Percentiles rank a stretch among this genome's conserved stretches.
phyloP scores from a whole-genome alignment of 2,797 vertebrate genomes.

The Micropoecilia bifurca region DNA sequence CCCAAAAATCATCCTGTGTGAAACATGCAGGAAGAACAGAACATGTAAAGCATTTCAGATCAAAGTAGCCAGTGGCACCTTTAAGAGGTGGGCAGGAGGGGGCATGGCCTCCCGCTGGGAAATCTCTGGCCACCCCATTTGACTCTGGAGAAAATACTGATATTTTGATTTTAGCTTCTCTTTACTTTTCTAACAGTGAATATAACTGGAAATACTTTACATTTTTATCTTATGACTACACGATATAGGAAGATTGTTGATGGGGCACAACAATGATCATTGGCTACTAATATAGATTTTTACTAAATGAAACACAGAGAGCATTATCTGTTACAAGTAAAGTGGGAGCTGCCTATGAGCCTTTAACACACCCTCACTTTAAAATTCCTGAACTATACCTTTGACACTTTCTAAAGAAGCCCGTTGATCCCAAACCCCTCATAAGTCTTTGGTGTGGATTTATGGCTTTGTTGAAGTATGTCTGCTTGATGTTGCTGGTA shows the following conservation, averaged over 20 bases:
- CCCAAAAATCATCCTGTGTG: background rate
- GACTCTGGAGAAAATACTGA: too few relatives aligned
- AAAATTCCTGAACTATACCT: background rate
- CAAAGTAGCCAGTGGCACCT: background rate
- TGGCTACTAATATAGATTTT: background rate
- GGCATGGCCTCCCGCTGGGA: too few relatives aligned
- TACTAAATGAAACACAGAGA: background rate
- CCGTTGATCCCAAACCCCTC: slow-evolving; percentile 66
- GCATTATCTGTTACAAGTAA: background rate
- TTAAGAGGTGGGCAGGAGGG: too few relatives aligned
- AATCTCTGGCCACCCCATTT: too few relatives aligned
- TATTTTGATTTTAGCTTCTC: background rate
- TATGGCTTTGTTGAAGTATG: slow-evolving; percentile 44
- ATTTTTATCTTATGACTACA: background rate
- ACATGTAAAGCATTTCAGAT: background rate
- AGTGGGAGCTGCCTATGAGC: background rate
- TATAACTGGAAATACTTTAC: background rate
- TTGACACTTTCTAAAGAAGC: slow-evolving; percentile 54
- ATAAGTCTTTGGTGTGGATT: slow-evolving; percentile 60
- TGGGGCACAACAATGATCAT: background rate
- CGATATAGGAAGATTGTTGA: background rate
- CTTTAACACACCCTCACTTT: background rate
- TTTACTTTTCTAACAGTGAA: background rate
- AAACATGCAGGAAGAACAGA: background rate
- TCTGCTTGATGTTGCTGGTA: slow-evolving; percentile 43